These are phyloP conservation scores for Drosophila lutescens DNA, from an alignment of 2,888 invertebrate species.

Conservation along the genomic window DNA sequence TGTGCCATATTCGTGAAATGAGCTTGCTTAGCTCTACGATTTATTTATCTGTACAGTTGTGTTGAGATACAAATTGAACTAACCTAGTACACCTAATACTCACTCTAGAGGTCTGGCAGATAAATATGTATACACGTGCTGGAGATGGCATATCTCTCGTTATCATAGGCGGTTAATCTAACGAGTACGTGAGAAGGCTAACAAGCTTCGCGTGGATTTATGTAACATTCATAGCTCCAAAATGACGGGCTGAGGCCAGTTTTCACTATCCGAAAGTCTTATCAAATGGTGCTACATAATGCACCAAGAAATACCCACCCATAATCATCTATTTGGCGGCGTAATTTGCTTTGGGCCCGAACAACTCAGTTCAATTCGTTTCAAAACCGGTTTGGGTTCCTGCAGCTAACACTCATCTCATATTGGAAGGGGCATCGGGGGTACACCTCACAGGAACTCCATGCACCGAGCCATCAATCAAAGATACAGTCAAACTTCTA, in stretches of 20 bases:
- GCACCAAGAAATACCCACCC: conserved; percentile 9
- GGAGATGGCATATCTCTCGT: conserved; percentile 27
- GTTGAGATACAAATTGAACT: conserved; percentile 18
- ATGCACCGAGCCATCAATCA: conserved; percentile 30
- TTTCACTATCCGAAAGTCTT: conserved; percentile 15
- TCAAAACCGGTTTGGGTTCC: conserved; percentile 39
- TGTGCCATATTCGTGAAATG: background rate
- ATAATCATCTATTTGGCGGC: conserved; percentile 12
- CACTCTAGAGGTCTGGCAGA: conserved; percentile 20
- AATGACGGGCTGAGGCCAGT: conserved; percentile 18
- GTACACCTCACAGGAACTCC: conserved; percentile 29
- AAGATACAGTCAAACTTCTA: conserved; percentile 10
- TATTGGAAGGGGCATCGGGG: conserved; percentile 6
- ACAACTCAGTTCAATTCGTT: conserved; percentile 15
- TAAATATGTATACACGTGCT: conserved; percentile 33
- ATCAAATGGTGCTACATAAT: conserved; percentile 21
- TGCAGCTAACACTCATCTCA: conserved; percentile 26
- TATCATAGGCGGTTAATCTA: conserved; percentile 38
- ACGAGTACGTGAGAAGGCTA: conserved; percentile 30
- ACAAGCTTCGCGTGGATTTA: conserved; percentile 21
- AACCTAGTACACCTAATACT: conserved; percentile 36
- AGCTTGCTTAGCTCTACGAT: too few relatives aligned
- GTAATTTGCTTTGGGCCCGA: conserved; percentile 14
- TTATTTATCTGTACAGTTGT: conserved; percentile 23
- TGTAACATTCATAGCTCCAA: conserved; percentile 23